phyloP scores from a whole-genome alignment of 2,888 invertebrate species.

The Ophion costatus region DNA sequence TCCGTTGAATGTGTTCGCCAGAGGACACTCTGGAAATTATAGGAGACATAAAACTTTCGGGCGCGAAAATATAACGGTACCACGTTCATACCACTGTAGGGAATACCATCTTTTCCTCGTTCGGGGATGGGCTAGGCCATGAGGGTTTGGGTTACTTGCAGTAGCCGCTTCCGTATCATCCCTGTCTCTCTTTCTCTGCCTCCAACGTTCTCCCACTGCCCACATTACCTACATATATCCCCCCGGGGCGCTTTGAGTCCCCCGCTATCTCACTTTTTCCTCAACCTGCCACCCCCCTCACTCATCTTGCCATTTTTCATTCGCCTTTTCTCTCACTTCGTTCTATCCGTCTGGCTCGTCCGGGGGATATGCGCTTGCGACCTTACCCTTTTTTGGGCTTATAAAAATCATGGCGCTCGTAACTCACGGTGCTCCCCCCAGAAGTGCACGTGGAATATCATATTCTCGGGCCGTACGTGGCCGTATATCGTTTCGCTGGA shows the following conservation, averaged over 20 bases:
- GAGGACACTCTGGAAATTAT: slow-evolving; percentile 69
- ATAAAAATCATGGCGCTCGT: slow-evolving; percentile 58
- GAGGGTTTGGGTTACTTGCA: slow-evolving; percentile 19
- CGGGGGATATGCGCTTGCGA: slow-evolving; percentile 30
- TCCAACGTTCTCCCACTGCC: slow-evolving; percentile 2
- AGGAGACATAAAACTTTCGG: slow-evolving; percentile 70
- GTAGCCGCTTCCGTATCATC: slow-evolving; percentile 41
- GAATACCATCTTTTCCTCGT: slow-evolving; percentile 68
- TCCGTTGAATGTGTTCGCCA: slow-evolving; percentile 61
- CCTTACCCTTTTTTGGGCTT: slow-evolving; percentile 42
- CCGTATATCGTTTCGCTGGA: slow-evolving; percentile 13
- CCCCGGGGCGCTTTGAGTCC: slow-evolving; percentile 41
- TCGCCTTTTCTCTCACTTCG: slow-evolving; percentile 65
- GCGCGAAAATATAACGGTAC: slow-evolving; percentile 69
- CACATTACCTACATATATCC: slow-evolving; percentile 50
- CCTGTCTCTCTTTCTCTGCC: slow-evolving; percentile 23
- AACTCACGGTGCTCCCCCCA: slow-evolving; percentile 29
- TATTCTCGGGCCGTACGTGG: slow-evolving; percentile 40
- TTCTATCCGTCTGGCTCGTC: slow-evolving; percentile 57
- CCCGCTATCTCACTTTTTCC: slow-evolving; percentile 50
- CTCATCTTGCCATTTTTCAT: slow-evolving; percentile 55
- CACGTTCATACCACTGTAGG: slow-evolving; percentile 61
- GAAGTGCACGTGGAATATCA: slow-evolving; percentile 27
- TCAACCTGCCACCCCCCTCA: slow-evolving; percentile 1
- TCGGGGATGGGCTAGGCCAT: slow-evolving; percentile 38